Percentiles rank a stretch among this genome's conserved stretches.
phyloP scores from a whole-genome alignment of 2,888 invertebrate species.

The Willowsia nigromaculata region DNA sequence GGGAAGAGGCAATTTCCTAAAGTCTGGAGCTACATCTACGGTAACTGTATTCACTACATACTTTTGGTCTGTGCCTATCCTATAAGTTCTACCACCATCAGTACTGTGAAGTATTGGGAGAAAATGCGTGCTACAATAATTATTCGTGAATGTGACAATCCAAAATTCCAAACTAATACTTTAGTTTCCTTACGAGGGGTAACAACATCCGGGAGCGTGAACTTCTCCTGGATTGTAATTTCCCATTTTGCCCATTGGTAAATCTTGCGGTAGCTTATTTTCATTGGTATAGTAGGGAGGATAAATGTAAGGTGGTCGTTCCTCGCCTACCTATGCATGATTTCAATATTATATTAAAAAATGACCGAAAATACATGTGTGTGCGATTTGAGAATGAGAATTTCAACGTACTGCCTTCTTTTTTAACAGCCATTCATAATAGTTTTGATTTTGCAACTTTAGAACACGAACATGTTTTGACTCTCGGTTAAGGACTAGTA shows the following conservation, averaged over 20 bases:
- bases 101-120: neutral
- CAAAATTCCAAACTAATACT: neutral
- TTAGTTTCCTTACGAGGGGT: constrained; percentile 41
- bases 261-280: constrained; percentile 68
- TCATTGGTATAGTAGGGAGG: constrained; percentile 69
- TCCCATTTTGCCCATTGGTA: constrained; percentile 71
- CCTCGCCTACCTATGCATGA: constrained; percentile 70
- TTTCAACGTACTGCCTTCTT: constrained; percentile 73
- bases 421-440: constrained; percentile 73
- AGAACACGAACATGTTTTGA: constrained; percentile 77
- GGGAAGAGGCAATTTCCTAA: neutral
- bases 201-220: constrained; percentile 64
- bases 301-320: constrained; percentile 72
- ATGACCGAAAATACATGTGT: too few relatives aligned
- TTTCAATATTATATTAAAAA: neutral
- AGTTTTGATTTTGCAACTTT: constrained; percentile 75
- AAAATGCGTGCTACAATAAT: neutral
- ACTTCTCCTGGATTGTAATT: constrained; percentile 67
- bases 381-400: too few relatives aligned
- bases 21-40: constrained; percentile 43
- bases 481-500: constrained; percentile 76
- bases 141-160: neutral
- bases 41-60: constrained; percentile 56
- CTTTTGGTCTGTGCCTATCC: neutral
- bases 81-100: constrained; percentile 48